A percentile compares a stretch with the other conserved stretches of the same genome.
Conservation (phyloP, 35 echinoderm and acorn worm species). For the Strongylocentrotus purpuratus region DNA sequence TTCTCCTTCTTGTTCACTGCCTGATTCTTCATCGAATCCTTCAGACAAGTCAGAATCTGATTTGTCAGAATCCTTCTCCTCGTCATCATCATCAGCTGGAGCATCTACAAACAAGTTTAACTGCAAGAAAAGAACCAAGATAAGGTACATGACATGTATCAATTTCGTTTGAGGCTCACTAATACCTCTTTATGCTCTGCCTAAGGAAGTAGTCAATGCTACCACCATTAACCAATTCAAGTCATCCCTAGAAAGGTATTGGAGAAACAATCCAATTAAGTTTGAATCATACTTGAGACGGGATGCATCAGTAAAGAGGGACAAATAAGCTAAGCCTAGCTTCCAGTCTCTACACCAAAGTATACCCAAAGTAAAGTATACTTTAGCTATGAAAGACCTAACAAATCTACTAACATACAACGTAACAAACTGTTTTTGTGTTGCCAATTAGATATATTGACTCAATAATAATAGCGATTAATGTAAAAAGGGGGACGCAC, state of each 20-base stretch:
- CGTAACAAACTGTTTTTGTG: not conserved
- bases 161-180: not conserved
- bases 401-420: not conserved
- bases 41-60: slow-evolving; percentile 48
- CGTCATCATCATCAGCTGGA: slow-evolving; percentile 56
- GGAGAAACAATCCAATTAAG: no score
- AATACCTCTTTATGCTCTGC: no score
- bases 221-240: no score
- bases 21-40: slow-evolving; percentile 35
- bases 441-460: not conserved
- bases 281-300: no score
- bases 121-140: slow-evolving; percentile 14
- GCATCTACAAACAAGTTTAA: slow-evolving; percentile 70
- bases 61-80: slow-evolving; percentile 35
- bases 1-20: slow-evolving; percentile 41
- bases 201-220: no score
- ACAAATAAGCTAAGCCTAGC: no score
- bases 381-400: not conserved
- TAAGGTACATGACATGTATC: not conserved
- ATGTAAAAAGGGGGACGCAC: not conserved
- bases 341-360: no score
- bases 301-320: no score
- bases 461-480: not conserved
- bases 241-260: no score
- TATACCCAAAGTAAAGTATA: no score